These are phyloP conservation scores for Cantharis nigra DNA, from an alignment of 2,888 invertebrate genomes.

Conservation along the genomic window DNA sequence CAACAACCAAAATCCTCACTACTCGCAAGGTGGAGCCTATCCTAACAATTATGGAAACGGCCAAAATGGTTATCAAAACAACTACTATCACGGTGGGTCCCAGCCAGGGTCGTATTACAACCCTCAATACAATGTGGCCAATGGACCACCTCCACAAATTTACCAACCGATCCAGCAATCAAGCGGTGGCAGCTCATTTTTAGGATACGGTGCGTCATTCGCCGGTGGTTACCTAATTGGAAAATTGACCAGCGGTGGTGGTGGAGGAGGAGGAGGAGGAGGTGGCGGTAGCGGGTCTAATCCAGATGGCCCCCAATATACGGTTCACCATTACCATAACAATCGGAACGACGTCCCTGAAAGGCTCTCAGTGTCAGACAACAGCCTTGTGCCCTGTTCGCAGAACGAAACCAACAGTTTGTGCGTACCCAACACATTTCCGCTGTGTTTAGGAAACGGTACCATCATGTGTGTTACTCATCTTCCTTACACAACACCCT, in stretches of 20 bases:
- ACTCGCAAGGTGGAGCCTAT: neutral
- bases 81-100: neutral
- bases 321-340: constrained; percentile 52
- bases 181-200: constrained; percentile 7
- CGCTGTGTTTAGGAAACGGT: constrained; percentile 51
- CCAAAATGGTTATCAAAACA: neutral
- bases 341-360: constrained; percentile 43
- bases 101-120: constrained; percentile 16
- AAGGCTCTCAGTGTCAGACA: constrained; percentile 45
- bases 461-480: constrained; percentile 52
- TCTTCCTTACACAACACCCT: constrained; percentile 46
- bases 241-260: constrained; percentile 7
- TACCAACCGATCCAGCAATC: constrained; percentile 23
- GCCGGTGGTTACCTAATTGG: constrained; percentile 24
- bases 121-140: constrained; percentile 2
- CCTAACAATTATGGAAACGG: neutral
- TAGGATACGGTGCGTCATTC: constrained; percentile 20
- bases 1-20: neutral
- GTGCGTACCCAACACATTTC: constrained; percentile 49
- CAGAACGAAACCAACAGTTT: constrained; percentile 46
- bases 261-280: constrained; percentile 18
- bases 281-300: constrained; percentile 5
- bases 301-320: constrained; percentile 41
- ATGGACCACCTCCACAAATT: constrained; percentile 14
- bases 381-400: constrained; percentile 46